A percentile compares a stretch with the other conserved stretches of the same genome.
phyloP scores from a whole-genome alignment of 2,888 invertebrate genomes.

The Nemotelus nigrinus region DNA sequence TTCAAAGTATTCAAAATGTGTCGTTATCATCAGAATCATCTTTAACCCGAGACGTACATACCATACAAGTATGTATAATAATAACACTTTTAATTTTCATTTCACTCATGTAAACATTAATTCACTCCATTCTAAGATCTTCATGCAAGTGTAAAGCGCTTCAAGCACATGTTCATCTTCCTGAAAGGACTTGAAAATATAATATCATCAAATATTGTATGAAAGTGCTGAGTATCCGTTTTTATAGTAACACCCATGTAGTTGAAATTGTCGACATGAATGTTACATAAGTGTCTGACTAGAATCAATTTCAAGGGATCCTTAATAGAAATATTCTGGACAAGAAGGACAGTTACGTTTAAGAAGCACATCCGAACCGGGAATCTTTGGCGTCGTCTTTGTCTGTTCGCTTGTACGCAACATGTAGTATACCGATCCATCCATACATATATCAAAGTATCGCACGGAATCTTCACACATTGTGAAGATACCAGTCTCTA shows the following conservation, averaged over 20 bases:
- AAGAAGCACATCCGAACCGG: not conserved
- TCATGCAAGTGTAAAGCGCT: no score
- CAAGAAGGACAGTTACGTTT: constrained; percentile 8
- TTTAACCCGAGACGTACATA: no score
- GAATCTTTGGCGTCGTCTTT: not conserved
- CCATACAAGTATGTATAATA: no score
- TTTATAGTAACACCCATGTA: constrained; percentile 36
- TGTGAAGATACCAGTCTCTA: constrained; percentile 34
- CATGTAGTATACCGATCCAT: not conserved
- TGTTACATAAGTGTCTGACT: constrained; percentile 35
- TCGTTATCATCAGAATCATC: no score
- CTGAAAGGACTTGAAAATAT: not conserved
- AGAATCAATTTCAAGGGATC: constrained; percentile 37
- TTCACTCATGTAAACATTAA: no score
- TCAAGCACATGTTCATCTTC: constrained; percentile 11
- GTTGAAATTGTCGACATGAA: constrained; percentile 39
- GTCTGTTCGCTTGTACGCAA: not conserved
- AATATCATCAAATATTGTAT: no score
- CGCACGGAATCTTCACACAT: not conserved
- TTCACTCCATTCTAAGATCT: no score
- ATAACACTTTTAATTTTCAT: no score
- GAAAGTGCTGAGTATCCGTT: constrained; percentile 21
- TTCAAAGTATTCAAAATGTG: no score
- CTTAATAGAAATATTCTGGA: constrained; percentile 34
- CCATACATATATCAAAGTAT: constrained; percentile 2